A percentile compares a stretch with the other conserved stretches of the same genome.
phyloP scores from a whole-genome alignment of 2,797 vertebrate genomes.

The Uromys caudimaculatus region DNA sequence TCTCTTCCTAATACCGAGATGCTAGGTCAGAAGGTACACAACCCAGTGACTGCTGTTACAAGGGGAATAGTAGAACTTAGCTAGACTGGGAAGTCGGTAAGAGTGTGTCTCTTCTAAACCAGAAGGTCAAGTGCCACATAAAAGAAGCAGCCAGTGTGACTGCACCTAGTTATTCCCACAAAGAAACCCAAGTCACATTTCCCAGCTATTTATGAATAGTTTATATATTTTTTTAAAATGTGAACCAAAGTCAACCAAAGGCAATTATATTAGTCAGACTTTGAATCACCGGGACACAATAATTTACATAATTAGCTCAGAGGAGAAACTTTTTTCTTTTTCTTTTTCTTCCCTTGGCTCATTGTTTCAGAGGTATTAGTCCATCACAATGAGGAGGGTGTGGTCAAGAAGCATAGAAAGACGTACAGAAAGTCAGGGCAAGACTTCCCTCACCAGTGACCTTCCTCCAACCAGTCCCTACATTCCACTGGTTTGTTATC shows the following conservation, averaged over 20 bases:
- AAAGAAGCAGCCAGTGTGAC: background rate
- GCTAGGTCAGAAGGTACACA: background rate
- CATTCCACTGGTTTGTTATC: background rate
- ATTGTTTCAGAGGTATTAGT: background rate
- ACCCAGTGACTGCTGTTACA: background rate
- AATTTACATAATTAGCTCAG: background rate
- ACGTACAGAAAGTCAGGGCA: too few relatives aligned
- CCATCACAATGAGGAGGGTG: background rate
- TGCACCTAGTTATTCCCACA: background rate
- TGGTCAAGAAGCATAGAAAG: background rate
- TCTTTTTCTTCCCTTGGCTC: too few relatives aligned
- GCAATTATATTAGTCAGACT: background rate
- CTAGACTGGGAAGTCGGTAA: background rate
- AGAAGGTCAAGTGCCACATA: too few relatives aligned
- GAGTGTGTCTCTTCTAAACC: background rate
- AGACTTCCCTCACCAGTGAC: background rate
- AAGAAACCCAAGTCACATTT: background rate
- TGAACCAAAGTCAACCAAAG: background rate
- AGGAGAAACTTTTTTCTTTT: background rate
- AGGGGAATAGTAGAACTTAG: background rate
- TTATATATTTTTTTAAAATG: background rate
- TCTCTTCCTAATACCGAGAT: background rate
- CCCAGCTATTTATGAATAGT: background rate
- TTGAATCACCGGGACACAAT: background rate
- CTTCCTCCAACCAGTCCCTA: background rate